Evolutionary conservation across 2,113 vertebrate species (phyloP).

Genomic region (Bufo bufo): DNA sequence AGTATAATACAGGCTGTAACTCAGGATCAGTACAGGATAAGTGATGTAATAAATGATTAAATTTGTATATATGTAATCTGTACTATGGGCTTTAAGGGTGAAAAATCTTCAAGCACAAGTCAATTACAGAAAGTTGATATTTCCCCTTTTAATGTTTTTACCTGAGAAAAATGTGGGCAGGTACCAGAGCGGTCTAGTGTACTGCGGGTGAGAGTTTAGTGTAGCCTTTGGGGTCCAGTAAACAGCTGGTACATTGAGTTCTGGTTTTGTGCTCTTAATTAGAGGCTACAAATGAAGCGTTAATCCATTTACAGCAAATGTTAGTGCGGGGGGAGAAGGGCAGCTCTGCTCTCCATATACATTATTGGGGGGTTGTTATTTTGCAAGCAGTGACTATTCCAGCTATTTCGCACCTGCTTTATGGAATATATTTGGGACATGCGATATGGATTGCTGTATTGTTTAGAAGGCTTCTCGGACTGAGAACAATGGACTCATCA

Average conservation of each 20-base stretch:
- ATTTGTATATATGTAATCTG: no score
- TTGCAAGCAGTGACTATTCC: conserved; percentile 29
- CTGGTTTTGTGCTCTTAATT: not conserved
- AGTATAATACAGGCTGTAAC: no score
- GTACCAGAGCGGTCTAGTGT: not conserved
- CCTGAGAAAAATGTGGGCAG: not conserved
- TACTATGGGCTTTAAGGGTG: no score
- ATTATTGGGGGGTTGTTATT: conserved; percentile 46
- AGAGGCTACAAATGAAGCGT: conserved; percentile 63
- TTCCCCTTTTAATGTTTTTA: not conserved
- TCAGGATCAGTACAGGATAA: no score
- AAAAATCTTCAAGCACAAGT: no score
- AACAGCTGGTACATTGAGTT: not conserved
- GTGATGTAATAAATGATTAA: no score
- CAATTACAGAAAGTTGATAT: no score
- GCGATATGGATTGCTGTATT: conserved; percentile 58
- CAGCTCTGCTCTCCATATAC: conserved; percentile 61
- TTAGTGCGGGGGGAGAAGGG: conserved; percentile 11
- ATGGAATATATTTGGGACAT: conserved; percentile 60
- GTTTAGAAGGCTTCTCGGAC: conserved; percentile 57
- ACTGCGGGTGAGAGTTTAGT: not conserved
- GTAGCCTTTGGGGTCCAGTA: not conserved
- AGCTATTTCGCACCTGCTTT: conserved; percentile 66
- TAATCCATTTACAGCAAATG: conserved; percentile 65
- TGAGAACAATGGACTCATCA: conserved; percentile 58